A percentile compares a stretch with the other conserved stretches of the same genome.
phyloP scores from a whole-genome alignment of 2,113 vertebrate species.

The Addax nasomaculatus region DNA sequence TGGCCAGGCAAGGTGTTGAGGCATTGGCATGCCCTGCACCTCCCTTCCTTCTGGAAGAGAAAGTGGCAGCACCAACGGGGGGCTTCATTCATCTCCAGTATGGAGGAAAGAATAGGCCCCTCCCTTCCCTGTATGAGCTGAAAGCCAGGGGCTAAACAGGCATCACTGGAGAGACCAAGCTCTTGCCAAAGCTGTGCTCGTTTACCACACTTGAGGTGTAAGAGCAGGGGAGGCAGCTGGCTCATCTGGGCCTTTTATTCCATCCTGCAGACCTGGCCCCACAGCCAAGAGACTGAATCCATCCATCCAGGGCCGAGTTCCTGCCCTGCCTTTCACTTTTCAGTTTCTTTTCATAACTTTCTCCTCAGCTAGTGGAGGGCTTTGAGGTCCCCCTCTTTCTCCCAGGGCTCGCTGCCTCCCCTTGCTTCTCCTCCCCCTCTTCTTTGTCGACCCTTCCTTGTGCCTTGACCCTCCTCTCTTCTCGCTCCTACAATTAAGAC shows the following conservation, averaged over 20 bases:
- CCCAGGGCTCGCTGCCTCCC: not conserved
- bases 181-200: not conserved
- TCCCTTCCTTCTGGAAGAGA: not conserved
- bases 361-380: not conserved
- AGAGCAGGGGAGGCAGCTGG: not conserved
- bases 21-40: fast-evolving
- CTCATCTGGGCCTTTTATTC: not conserved
- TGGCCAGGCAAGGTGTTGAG: too few species aligned
- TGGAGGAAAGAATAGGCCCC: not conserved
- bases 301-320: not conserved
- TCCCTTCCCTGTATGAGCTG: not conserved
- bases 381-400: not conserved
- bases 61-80: not conserved
- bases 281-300: not conserved
- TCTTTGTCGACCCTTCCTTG: not conserved
- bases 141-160: not conserved
- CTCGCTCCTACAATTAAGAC: fast-evolving
- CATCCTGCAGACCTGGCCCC: not conserved
- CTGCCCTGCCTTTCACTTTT: not conserved
- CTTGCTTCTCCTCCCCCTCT: not conserved
- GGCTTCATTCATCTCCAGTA: fast-evolving
- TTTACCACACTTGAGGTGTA: not conserved
- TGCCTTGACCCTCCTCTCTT: not conserved
- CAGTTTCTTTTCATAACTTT: not conserved
- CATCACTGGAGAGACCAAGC: not conserved